Evolutionary conservation across 2,797 vertebrate genomes (phyloP), one percentile per base, ranked within the genome.

Genomic region (Borostomias antarcticus): DNA sequence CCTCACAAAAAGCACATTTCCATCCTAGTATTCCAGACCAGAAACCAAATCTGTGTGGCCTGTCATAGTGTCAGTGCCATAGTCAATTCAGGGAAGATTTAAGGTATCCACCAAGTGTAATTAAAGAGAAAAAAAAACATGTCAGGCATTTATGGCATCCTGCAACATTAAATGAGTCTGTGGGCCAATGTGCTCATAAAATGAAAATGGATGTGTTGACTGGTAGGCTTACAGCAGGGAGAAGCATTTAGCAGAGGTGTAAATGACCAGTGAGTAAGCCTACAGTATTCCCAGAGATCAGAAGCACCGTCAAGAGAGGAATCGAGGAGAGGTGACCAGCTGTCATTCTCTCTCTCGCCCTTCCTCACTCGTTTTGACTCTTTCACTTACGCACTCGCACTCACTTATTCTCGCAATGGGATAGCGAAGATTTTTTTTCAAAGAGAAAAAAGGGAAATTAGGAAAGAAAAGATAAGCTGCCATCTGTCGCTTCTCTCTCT

Each of bases 41-140:
- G n/a, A n/a, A n/a, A n/a, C n/a, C n/a, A n/a, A n/a, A n/a, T n/a
- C n/a, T n/a, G n/a, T n/a, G n/a, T n/a, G n/a, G n/a, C n/a, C n/a
- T n/a, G n/a, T n/a, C n/a, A n/a, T n/a, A n/a, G n/a, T 85, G 69
- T 59, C 79, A 10, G 54, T 74, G 13, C 28, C 51, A 3, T 68
- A 53, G 68, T 83, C 81, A 84, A 85, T 68, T 77, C 74, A 21
- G 1, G 37, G 47, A 75, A 84, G 82, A 84, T 81, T 87, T 80
- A 85, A 77, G 75, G 74, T 68, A 47, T 54, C 26, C 2, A 7
- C 54, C 60, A 9, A 17, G 64, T 53, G 70, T 63, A 78, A 80
- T 82, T 74, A 72, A 52, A 1, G 3, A 70, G 43, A 65, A 52
- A 77, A 75, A 84, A 47, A 40, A 3, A 63, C 66, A 54, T 15